These are phyloP conservation scores for Cryptoblepharus egeriae DNA, from an alignment of 2,797 vertebrate species.

Conservation along the genomic window DNA sequence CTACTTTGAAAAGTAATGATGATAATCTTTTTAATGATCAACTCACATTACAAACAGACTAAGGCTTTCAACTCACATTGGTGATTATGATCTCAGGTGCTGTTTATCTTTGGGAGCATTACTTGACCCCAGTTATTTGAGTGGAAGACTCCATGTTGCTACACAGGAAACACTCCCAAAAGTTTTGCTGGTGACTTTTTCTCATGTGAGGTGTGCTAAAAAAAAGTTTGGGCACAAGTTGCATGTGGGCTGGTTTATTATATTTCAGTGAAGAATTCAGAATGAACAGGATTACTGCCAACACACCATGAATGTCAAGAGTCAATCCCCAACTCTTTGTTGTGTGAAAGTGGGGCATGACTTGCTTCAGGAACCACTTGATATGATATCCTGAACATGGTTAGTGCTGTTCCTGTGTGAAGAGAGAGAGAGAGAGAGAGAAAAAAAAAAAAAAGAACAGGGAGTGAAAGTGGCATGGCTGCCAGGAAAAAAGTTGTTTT, in stretches of 20 bases:
- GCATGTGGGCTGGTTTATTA: neutral
- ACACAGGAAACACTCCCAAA: neutral
- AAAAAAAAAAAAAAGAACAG: neutral
- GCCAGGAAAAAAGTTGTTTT: too few species aligned
- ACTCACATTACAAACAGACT: too few species aligned
- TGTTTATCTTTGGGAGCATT: neutral
- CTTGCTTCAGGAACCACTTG: neutral
- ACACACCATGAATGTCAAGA: neutral
- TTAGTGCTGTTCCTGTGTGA: neutral
- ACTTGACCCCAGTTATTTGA: neutral
- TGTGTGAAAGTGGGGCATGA: neutral
- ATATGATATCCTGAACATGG: neutral
- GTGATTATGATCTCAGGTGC: too few species aligned
- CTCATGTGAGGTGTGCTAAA: neutral
- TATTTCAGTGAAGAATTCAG: neutral
- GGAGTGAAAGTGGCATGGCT: neutral
- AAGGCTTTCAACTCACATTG: neutral
- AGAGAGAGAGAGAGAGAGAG: too few species aligned
- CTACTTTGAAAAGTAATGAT: neutral
- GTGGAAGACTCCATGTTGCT: neutral
- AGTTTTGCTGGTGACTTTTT: neutral
- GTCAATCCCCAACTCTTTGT: neutral
- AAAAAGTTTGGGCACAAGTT: neutral
- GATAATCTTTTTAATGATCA: neutral
- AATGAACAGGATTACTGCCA: neutral